phyloP scores from a whole-genome alignment of 2,113 vertebrate genomes.

The Equus przewalskii region DNA sequence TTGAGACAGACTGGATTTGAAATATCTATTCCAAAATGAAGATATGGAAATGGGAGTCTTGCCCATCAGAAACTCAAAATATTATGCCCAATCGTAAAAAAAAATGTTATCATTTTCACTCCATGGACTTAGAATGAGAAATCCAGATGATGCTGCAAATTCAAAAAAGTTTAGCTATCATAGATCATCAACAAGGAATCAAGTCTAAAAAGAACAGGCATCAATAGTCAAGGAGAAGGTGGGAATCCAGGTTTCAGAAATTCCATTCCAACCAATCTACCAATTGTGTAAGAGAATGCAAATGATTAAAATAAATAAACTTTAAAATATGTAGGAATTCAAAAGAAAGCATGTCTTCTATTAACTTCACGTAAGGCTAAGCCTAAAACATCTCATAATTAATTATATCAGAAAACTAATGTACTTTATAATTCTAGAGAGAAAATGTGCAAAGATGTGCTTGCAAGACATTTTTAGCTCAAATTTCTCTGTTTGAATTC shows the following conservation, averaged over 20 bases:
- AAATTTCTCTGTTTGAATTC: slow-evolving; percentile 75
- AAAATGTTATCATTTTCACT: slow-evolving; percentile 22
- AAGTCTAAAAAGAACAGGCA: slow-evolving; percentile 25
- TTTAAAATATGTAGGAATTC: slow-evolving; percentile 10
- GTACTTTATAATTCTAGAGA: slow-evolving; percentile 66
- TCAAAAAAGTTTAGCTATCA: slow-evolving; percentile 38
- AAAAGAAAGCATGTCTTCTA: slow-evolving; percentile 42
- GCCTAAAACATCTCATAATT: slow-evolving; percentile 22
- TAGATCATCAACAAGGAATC: slow-evolving; percentile 6
- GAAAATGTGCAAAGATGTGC: slow-evolving; percentile 68
- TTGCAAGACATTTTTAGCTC: slow-evolving; percentile 76
- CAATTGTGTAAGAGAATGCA: neutral
- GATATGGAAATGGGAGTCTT: slow-evolving; percentile 41
- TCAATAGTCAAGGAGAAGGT: neutral
- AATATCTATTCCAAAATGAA: slow-evolving; percentile 53
- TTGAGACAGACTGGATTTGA: neutral
- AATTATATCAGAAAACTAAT: slow-evolving; percentile 68
- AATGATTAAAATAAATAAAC: slow-evolving; percentile 55
- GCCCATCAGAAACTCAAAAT: slow-evolving; percentile 27
- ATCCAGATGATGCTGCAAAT: slow-evolving; percentile 42
- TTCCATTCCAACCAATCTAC: neutral
- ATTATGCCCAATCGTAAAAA: slow-evolving; percentile 23
- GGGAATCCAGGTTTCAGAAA: neutral
- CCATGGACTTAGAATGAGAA: slow-evolving; percentile 47
- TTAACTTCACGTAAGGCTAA: slow-evolving; percentile 53